phyloP scores from a whole-genome alignment of 2,113 vertebrate species.

The Corvus moneduloides region DNA sequence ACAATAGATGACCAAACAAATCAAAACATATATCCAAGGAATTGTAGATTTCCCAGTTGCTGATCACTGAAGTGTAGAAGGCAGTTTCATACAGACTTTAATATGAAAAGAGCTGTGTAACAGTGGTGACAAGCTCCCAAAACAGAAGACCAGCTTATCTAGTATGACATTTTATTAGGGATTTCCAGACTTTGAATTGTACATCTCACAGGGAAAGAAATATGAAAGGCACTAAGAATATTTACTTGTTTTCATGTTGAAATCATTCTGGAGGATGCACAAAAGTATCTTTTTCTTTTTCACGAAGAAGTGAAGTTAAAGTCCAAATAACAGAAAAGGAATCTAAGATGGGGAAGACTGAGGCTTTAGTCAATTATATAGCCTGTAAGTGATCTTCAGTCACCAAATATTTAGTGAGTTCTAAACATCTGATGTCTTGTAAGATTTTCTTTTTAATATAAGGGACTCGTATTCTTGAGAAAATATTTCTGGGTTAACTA shows the following conservation, averaged over 20 bases:
- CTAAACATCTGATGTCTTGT: background rate
- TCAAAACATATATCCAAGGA: background rate
- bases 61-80: background rate
- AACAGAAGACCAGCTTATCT: background rate
- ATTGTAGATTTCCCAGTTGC: background rate
- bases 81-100: background rate
- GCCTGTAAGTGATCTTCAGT: background rate
- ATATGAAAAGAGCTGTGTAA: background rate
- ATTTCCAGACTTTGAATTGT: background rate
- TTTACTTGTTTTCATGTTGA: background rate
- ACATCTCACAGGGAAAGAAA: background rate
- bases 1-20: background rate
- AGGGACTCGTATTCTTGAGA: background rate
- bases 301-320: background rate
- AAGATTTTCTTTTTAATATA: background rate
- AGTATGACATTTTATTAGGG: background rate
- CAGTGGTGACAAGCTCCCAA: background rate
- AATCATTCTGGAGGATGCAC: background rate
- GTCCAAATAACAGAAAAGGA: slow-evolving; percentile 31
- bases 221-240: background rate
- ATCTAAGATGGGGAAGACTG: background rate
- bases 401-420: background rate
- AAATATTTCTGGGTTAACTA: background rate
- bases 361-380: slow-evolving; percentile 5
- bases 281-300: background rate